phyloP scores from a whole-genome alignment of 2,113 vertebrate species.

The Lampris incognitus region DNA sequence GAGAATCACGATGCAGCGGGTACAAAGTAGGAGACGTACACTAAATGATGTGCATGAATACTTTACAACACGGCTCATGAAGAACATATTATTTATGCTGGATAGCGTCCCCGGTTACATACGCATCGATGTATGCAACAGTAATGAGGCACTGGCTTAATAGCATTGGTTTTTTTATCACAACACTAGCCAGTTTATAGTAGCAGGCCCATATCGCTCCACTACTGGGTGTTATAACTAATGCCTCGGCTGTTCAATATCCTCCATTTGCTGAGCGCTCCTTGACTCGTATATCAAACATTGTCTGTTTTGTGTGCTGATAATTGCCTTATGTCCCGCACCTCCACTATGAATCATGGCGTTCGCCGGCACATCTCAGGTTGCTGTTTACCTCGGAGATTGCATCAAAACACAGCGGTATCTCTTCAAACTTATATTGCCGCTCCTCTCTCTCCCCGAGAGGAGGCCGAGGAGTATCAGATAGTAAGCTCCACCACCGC shows the following conservation, averaged over 20 bases:
- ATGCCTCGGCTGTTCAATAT: slow-evolving; percentile 39
- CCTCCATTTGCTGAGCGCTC: slow-evolving; percentile 28
- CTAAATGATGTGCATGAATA: too few relatives aligned
- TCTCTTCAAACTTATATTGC: slow-evolving; percentile 18
- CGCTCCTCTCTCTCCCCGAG: neutral
- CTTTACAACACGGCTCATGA: too few relatives aligned
- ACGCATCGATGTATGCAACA: neutral
- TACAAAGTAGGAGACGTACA: too few relatives aligned
- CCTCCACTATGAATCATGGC: slow-evolving; percentile 40
- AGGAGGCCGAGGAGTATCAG: slow-evolving; percentile 35
- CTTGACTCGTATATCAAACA: slow-evolving; percentile 14
- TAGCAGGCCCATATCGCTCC: slow-evolving; percentile 35
- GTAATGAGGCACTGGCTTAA: slow-evolving; percentile 35
- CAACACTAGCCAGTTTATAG: slow-evolving; percentile 41
- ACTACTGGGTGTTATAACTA: slow-evolving; percentile 49
- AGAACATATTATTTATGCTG: too few relatives aligned
- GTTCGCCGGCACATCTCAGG: neutral
- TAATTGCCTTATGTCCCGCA: slow-evolving; percentile 50
- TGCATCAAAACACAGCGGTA: slow-evolving; percentile 45
- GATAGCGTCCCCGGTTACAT: slow-evolving; percentile 26
- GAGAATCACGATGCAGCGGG: too few relatives aligned
- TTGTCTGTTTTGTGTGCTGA: slow-evolving; percentile 33
- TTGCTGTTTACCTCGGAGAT: slow-evolving; percentile 54
- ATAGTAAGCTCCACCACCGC: slow-evolving; percentile 5
- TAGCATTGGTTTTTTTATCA: slow-evolving; percentile 19